Evolutionary conservation across 2,113 vertebrate species (phyloP).

Genomic region (Sus scrofa): T2T-Sscrofa CM000816.6:60168001-60168500

Average conservation of each 20-base stretch:
- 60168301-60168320: neutral
- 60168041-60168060: slow-evolving; percentile 31
- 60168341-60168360: neutral
- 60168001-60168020: slow-evolving; percentile 32
- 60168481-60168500: neutral
- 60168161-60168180: neutral
- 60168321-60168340: neutral
- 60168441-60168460: neutral
- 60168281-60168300: neutral
- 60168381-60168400: neutral
- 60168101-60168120: neutral
- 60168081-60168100: slow-evolving; percentile 17
- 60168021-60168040: neutral
- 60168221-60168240: neutral
- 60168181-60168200: neutral
- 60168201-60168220: neutral
- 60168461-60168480: neutral
- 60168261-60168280: neutral
- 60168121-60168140: neutral
- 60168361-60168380: slow-evolving; percentile 38
- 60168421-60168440: neutral
- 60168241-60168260: neutral
- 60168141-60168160: neutral
- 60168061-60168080: neutral
- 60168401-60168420: neutral